phyloP scores from a whole-genome alignment of 2,113 vertebrate species.

The Phycodurus eques region DNA sequence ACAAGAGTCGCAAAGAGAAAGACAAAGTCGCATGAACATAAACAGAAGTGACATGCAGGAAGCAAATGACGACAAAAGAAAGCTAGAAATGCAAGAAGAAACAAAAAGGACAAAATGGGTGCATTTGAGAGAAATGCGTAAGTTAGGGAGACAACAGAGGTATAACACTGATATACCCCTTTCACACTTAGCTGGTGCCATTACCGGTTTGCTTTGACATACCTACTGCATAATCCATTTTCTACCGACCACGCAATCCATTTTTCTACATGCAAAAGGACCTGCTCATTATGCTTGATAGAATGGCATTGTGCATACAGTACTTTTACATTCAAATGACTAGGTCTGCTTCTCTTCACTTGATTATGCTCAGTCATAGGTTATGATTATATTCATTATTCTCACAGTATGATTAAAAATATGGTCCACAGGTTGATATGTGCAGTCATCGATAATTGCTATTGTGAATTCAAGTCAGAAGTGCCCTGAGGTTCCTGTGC shows the following conservation, averaged over 20 bases:
- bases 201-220: too few relatives aligned
- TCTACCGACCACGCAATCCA: too few relatives aligned
- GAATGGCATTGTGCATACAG: not conserved
- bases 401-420: not conserved
- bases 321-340: not conserved
- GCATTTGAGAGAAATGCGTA: not conserved
- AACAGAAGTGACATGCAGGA: slow-evolving; percentile 54
- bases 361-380: not conserved
- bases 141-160: not conserved
- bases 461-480: not conserved
- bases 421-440: not conserved
- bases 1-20: slow-evolving; percentile 40
- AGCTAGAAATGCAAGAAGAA: slow-evolving; percentile 22
- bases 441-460: slow-evolving; percentile 1
- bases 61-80: slow-evolving; percentile 41
- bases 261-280: not conserved
- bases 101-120: not conserved
- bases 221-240: too few relatives aligned
- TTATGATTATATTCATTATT: slow-evolving; percentile 13
- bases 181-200: too few relatives aligned
- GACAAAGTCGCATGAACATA: slow-evolving; percentile 37
- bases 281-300: not conserved
- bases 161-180: not conserved
- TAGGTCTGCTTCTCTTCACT: not conserved
- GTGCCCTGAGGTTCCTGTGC: not conserved